Conservation (phyloP, 2,888 invertebrate genomes). For the Calameuta filiformis region DNA sequence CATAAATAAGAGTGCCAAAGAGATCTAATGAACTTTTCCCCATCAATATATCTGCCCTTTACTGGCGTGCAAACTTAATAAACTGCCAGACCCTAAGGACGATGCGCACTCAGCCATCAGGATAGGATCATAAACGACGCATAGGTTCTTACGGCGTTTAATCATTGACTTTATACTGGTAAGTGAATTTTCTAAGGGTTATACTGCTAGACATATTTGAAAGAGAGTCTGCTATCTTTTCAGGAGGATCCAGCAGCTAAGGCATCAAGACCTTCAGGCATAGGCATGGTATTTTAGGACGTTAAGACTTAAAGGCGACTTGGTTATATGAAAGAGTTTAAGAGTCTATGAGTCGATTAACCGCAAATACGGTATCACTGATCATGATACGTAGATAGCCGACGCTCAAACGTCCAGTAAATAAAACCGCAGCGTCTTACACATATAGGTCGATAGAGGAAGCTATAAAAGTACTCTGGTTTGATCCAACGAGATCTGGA, state of each 20-base stretch:
- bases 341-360: not conserved
- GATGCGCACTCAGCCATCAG: not conserved
- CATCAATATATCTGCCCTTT: conserved; percentile 25
- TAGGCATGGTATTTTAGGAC: not conserved
- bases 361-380: not conserved
- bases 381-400: not conserved
- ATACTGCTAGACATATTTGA: not conserved
- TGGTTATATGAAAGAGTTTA: not conserved
- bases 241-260: not conserved
- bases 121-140: not conserved
- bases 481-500: conserved; percentile 29
- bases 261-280: not conserved
- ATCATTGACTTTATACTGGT: not conserved
- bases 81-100: conserved; percentile 18
- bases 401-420: not conserved
- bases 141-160: not conserved
- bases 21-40: not conserved
- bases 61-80: conserved; percentile 52
- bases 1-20: not conserved
- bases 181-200: not conserved
- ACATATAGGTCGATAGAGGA: not conserved
- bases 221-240: not conserved
- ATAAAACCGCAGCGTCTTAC: not conserved
- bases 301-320: not conserved
- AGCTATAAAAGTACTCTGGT: conserved; percentile 22